Evolutionary conservation across 2,113 vertebrate species (phyloP), one percentile per base, ranked within the genome.

Genomic region (Pogona vitticeps): DNA sequence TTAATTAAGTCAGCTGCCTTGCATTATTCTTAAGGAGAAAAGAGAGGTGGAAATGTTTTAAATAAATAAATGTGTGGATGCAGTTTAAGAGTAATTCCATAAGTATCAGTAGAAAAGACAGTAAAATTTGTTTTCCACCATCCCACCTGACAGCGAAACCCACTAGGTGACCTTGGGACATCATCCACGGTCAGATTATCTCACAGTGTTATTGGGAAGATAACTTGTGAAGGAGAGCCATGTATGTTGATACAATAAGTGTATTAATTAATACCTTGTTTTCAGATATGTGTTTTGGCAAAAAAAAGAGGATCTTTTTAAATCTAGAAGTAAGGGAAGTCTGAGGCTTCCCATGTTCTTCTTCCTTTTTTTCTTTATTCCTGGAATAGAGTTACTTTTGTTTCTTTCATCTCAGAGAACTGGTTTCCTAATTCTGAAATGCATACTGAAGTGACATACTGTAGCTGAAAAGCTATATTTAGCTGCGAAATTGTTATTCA

Each of bases 391-490:
- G 18, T 42, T 70, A 65, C 40, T 82, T 82, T 52, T 52, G 65
- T 52, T 70, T 21, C 40, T 65, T 65, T 52, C 65, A 70, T 82
- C 40, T 82, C 65, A 33, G 65, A n/a, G 40, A 52, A 70, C 20
- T 70, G 31, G 40, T 70, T 82, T 46, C 12, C 33, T 13, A 46
- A 1, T 70, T 82, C 65, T 56, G 40, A 33, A 33, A 56, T 82
- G 70, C 80, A 56, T 0, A 28, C 52, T 46, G 42, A 28, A 70
- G 65, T 18, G 70, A 33, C n/a, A 65, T 52, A 82, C 28, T 70
- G 80, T 52, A 70, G 42, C 65, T 56, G 31, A 68, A 52, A 42
- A 56, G 65, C 67, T 82, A 82, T 82, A 70, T 82, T 82, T 82
- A 70, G 65, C 65, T 33, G 31, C 28, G 63, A 70, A 70, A 70